Conservation (phyloP, 2,888 invertebrate species). For the Lasioglossum calceatum region DNA sequence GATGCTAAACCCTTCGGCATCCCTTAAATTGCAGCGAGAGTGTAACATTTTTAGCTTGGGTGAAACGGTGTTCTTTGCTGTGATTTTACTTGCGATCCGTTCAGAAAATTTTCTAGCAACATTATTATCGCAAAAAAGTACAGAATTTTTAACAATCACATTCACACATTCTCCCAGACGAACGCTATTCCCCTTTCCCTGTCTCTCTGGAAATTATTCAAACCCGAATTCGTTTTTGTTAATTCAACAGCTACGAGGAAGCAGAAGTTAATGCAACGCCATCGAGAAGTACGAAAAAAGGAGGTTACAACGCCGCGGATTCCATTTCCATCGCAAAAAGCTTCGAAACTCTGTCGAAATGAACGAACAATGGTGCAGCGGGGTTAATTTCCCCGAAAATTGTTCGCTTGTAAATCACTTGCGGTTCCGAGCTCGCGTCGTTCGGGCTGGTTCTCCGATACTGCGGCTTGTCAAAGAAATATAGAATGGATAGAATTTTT, state of each 20-base stretch:
- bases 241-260: background rate
- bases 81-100: background rate
- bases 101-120: too few species aligned
- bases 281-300: background rate
- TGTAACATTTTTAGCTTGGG: background rate
- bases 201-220: background rate
- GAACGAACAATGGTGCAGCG: background rate
- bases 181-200: background rate
- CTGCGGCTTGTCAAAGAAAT: background rate
- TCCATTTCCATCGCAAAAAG: background rate
- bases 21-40: background rate
- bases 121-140: background rate
- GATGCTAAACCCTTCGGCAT: background rate
- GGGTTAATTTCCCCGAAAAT: conserved; percentile 12
- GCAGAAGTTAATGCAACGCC: background rate
- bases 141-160: background rate
- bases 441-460: background rate
- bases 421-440: background rate
- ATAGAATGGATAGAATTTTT: background rate
- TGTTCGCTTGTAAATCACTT: background rate
- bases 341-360: background rate
- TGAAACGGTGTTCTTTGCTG: background rate
- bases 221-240: background rate
- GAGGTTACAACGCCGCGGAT: background rate
- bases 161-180: background rate